Evolutionary conservation across 2,888 invertebrate species (phyloP).

Genomic region (Dyspetes luteomarginatus): DNA sequence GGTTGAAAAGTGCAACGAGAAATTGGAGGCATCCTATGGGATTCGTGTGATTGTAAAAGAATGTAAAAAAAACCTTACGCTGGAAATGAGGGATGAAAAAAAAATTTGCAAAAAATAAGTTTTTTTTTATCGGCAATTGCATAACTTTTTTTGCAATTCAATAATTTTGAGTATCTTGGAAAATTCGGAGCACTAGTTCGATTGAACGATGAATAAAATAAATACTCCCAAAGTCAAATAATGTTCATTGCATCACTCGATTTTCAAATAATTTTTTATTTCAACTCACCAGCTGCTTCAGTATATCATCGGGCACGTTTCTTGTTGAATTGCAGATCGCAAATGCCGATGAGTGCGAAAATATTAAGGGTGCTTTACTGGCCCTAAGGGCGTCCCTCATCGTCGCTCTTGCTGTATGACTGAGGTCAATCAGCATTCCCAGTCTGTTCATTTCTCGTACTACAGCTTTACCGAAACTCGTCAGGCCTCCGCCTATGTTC

Average conservation of each 20-base stretch:
- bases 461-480: constrained; percentile 86
- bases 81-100: background rate
- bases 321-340: constrained; percentile 94
- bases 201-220: background rate
- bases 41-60: constrained; percentile 16
- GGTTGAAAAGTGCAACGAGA: constrained; percentile 19
- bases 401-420: constrained; percentile 93
- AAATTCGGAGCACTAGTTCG: too few relatives aligned
- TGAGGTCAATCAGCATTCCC: constrained; percentile 96
- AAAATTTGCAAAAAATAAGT: background rate
- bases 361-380: constrained; percentile 94
- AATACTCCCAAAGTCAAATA: background rate
- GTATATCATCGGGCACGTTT: constrained; percentile 94
- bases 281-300: constrained; percentile 85
- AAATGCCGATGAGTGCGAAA: constrained; percentile 95
- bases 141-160: background rate
- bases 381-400: constrained; percentile 93
- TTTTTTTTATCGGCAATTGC: background rate
- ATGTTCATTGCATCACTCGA: background rate
- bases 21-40: constrained; percentile 28
- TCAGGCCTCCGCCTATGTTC: constrained; percentile 77
- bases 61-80: background rate
- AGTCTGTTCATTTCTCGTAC: constrained; percentile 96
- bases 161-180: background rate
- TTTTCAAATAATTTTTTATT: background rate